phyloP scores from a whole-genome alignment of 2,888 invertebrate species.

The Sussaba pulchella region DNA sequence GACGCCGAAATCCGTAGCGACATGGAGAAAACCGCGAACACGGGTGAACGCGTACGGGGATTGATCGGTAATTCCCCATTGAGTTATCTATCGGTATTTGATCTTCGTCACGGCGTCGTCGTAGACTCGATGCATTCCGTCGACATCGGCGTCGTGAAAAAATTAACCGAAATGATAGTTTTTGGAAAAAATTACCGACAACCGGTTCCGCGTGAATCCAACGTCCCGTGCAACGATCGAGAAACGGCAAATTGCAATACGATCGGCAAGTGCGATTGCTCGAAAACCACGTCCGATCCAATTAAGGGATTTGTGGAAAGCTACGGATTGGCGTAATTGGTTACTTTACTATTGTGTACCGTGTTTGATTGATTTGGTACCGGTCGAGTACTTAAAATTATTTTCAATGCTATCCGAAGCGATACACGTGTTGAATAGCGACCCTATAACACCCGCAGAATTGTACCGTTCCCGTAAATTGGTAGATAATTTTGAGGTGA shows the following conservation, averaged over 20 bases:
- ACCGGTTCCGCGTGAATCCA: too few relatives aligned
- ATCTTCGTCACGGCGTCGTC: not conserved
- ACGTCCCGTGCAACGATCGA: too few relatives aligned
- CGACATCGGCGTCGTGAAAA: conserved; percentile 25
- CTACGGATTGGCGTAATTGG: conserved; percentile 47
- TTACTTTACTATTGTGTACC: conserved; percentile 7
- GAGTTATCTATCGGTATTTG: too few relatives aligned
- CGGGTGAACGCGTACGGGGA: conserved; percentile 4
- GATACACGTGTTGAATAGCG: conserved; percentile 37
- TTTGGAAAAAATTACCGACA: not conserved
- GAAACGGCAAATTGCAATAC: not conserved
- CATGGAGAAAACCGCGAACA: conserved; percentile 15
- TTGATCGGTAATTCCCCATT: too few relatives aligned
- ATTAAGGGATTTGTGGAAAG: conserved; percentile 3
- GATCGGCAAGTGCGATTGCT: conserved; percentile 2
- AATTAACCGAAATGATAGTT: conserved; percentile 18
- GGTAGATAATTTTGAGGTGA: conserved; percentile 34
- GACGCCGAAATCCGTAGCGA: conserved; percentile 9
- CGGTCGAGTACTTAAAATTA: conserved; percentile 30
- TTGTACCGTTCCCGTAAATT: conserved; percentile 26
- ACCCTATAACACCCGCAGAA: conserved; percentile 25
- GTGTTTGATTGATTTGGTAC: conserved; percentile 18
- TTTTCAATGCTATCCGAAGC: conserved; percentile 41
- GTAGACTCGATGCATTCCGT: conserved; percentile 47
- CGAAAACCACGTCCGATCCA: conserved; percentile 23